These are phyloP conservation scores for Aromia moschata DNA, from an alignment of 2,888 invertebrate species.

Conservation along the genomic window DNA sequence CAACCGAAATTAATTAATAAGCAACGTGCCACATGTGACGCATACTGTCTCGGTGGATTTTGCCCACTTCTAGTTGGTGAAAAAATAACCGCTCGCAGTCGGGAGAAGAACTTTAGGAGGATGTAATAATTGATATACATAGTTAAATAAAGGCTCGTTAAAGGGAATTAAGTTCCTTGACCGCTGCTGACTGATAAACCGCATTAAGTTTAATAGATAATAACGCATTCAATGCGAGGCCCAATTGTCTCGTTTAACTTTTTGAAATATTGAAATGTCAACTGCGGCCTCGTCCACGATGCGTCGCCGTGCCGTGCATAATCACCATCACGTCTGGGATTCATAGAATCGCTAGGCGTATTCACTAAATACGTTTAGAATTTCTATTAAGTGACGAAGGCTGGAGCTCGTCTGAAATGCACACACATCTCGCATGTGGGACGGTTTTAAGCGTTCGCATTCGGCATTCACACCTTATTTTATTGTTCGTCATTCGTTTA, in stretches of 20 bases:
- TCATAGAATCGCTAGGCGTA: slow-evolving; percentile 19
- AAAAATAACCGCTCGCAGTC: too few relatives aligned
- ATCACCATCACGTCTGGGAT: slow-evolving; percentile 9
- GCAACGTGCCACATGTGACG: too few relatives aligned
- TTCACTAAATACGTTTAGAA: slow-evolving; percentile 20
- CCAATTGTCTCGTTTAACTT: slow-evolving; percentile 38
- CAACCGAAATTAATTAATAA: too few relatives aligned
- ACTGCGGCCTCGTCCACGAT: slow-evolving; percentile 14
- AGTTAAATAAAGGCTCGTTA: slow-evolving; percentile 34
- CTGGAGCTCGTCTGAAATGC: slow-evolving; percentile 4
- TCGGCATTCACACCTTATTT: slow-evolving; percentile 15
- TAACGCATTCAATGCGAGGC: slow-evolving; percentile 32
- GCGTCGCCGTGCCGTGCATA: slow-evolving; percentile 17
- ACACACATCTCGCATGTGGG: slow-evolving; percentile 20
- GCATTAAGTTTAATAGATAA: slow-evolving; percentile 35
- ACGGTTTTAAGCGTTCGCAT: slow-evolving; percentile 10
- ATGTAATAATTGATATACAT: slow-evolving; percentile 1
- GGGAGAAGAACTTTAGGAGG: too few relatives aligned
- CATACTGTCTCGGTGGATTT: too few relatives aligned
- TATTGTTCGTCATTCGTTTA: slow-evolving; percentile 4
- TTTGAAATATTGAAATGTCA: slow-evolving; percentile 33
- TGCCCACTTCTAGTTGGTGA: too few relatives aligned
- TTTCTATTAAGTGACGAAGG: slow-evolving; percentile 24
- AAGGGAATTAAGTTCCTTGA: slow-evolving; percentile 41
- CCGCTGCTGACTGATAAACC: slow-evolving; percentile 33